Conservation (phyloP, 2,797 vertebrate species). For the Discoglossus pictus region DNA sequence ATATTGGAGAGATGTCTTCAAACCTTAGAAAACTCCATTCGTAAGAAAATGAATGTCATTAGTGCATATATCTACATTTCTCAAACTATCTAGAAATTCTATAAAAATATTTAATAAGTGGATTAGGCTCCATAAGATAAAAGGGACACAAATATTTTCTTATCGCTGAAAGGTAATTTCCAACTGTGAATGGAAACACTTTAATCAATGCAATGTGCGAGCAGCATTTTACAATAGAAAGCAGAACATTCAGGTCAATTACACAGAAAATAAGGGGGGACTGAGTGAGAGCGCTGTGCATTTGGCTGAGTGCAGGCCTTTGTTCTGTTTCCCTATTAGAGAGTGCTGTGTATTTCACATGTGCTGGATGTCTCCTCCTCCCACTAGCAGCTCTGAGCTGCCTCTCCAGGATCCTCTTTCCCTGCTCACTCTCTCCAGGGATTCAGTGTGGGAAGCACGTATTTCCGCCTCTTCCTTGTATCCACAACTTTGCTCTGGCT, state of each 20-base stretch:
- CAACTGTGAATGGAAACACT: constrained; percentile 1
- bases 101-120: too few species aligned
- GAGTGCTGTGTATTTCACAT: constrained; percentile 25
- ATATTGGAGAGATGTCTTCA: too few species aligned
- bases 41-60: too few species aligned
- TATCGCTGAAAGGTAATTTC: constrained; percentile 9
- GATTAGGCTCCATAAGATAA: too few species aligned
- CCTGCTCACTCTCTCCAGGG: constrained; percentile 65
- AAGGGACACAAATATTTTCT: too few species aligned
- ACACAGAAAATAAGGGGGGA: too few species aligned
- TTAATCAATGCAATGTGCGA: constrained; percentile 37
- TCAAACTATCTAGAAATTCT: too few species aligned
- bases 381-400: constrained; percentile 57
- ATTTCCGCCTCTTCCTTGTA: constrained; percentile 74
- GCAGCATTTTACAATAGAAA: too few species aligned
- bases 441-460: constrained; percentile 80
- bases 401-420: constrained; percentile 54
- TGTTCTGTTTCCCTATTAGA: constrained; percentile 34
- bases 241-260: too few species aligned
- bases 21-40: too few species aligned
- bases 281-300: not conserved
- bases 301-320: constrained; percentile 29
- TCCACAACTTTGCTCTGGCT: constrained; percentile 61
- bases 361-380: constrained; percentile 47
- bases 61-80: too few species aligned